A percentile compares a stretch with the other conserved stretches of the same genome.
These are phyloP conservation scores for Trachelus iudaicus DNA, from an alignment of 2,888 invertebrate genomes.

Conservation along the genomic window DNA sequence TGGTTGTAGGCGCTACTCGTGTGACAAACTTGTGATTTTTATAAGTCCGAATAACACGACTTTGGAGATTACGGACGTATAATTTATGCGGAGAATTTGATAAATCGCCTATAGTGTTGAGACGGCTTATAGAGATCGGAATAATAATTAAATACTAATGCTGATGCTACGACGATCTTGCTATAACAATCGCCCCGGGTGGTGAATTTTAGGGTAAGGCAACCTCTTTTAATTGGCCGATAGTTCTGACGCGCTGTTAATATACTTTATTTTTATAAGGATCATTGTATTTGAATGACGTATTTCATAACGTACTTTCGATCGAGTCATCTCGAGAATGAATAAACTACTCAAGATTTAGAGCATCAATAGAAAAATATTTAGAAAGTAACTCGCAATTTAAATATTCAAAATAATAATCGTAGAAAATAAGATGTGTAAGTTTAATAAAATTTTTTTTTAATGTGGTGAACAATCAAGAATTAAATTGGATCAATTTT, in stretches of 20 bases:
- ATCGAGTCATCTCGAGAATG: background rate
- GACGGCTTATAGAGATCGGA: background rate
- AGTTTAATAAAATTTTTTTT: background rate
- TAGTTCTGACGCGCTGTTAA: background rate
- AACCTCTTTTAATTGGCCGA: background rate
- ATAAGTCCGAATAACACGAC: background rate
- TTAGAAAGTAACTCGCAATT: background rate
- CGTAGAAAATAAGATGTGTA: background rate
- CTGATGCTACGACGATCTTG: background rate
- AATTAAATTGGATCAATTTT: background rate
- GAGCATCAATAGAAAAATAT: background rate
- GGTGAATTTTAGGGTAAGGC: background rate
- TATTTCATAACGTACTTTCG: background rate
- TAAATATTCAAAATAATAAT: background rate
- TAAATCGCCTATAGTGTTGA: conserved; percentile 1
- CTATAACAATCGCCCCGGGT: background rate
- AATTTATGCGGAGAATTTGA: conserved; percentile 1
- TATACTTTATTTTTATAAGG: background rate
- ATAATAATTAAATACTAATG: background rate
- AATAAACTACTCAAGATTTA: background rate
- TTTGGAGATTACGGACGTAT: background rate
- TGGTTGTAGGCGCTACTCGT: background rate
- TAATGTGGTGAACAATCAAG: background rate
- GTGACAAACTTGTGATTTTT: background rate
- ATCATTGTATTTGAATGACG: background rate